phyloP scores from a whole-genome alignment of 2,888 invertebrate genomes.

The Andrena fulva region DNA sequence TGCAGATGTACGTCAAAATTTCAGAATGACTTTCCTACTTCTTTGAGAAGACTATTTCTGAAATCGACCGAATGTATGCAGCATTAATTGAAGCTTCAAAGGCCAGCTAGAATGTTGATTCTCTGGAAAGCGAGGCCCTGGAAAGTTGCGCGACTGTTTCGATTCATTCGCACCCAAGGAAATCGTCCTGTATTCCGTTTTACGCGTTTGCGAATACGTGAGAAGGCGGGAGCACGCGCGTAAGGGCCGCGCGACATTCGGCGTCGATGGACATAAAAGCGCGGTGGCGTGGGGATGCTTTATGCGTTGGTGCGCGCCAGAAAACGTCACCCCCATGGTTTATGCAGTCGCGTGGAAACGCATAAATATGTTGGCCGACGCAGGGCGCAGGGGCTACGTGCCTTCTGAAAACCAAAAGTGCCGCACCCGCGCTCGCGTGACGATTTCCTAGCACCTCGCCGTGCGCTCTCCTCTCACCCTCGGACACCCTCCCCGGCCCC shows the following conservation, averaged over 20 bases:
- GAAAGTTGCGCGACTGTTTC: background rate
- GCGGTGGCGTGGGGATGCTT: conserved; percentile 47
- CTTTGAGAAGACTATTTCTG: no score
- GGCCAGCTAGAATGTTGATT: background rate
- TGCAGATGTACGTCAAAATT: no score
- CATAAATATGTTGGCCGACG: conserved; percentile 63
- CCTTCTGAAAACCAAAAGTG: conserved; percentile 56
- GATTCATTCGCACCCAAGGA: background rate
- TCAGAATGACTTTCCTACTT: no score
- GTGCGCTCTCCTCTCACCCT: background rate
- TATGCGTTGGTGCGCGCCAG: conserved; percentile 47
- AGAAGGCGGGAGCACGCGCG: background rate
- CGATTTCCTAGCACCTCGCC: conserved; percentile 49
- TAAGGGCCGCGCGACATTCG: conserved; percentile 3
- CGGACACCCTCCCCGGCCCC: background rate
- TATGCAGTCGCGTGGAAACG: conserved; percentile 65
- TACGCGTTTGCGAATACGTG: background rate
- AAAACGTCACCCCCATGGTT: conserved; percentile 48
- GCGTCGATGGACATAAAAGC: conserved; percentile 46
- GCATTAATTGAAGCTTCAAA: no score
- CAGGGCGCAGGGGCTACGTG: conserved; percentile 46
- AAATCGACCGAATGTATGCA: no score
- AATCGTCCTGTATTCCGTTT: background rate
- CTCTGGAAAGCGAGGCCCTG: background rate
- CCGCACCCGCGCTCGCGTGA: conserved; percentile 38